Base-by-base conservation (phyloP, 2,888 invertebrate species). In the Unio pictorum region DNA sequence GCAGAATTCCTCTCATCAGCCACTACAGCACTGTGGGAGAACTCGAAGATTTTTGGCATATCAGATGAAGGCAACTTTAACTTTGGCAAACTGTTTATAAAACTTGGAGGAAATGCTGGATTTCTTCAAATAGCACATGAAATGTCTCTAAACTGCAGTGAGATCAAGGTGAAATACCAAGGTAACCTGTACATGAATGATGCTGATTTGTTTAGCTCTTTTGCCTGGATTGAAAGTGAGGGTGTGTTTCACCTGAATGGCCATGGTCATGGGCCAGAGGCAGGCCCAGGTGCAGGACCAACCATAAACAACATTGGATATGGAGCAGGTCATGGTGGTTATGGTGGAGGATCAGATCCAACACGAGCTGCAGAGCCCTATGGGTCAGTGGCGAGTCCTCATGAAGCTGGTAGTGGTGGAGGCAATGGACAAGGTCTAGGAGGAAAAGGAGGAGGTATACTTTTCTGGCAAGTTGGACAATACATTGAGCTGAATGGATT, bases 311-410 rank as follows among this genome's bases (percentile, higher is more conserved):
- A 71, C 7, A 70, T 74, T 60, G 85, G 85, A 20, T 81, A 79
- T 69, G 85, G 85, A 23, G 85, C 83, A 8, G 74, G 76, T n/a
- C 82, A 83, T 78, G 85, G 85, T 30, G 85, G 85, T 1, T 77
- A 80, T 70, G 85, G 85, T 55, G 84, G 85, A 61, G 79, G 80
- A 20, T 61, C 73, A 15, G 67, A 80, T 64, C 71, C 76, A 15
- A 54, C 61, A n/a, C 34, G n/a, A n/a, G 66, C 79, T n/a, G 56
- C 80, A 26, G 61, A 68, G 23, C 80, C 84, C 0, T 85, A 84
- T 73, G 84, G 79, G 7, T 82, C 82, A 20, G 73, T 82, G 6
- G 82, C 79, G 61, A 67, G 71, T 6, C 83, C 85, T 2, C 28
- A 30, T 57, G 68, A 76, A 30, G 59, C 67, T 56, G 85, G 85